Evolutionary conservation across 35 echinoderm and acorn worm genomes (phyloP).

Genomic region (Stichopus chloronotus): DNA sequence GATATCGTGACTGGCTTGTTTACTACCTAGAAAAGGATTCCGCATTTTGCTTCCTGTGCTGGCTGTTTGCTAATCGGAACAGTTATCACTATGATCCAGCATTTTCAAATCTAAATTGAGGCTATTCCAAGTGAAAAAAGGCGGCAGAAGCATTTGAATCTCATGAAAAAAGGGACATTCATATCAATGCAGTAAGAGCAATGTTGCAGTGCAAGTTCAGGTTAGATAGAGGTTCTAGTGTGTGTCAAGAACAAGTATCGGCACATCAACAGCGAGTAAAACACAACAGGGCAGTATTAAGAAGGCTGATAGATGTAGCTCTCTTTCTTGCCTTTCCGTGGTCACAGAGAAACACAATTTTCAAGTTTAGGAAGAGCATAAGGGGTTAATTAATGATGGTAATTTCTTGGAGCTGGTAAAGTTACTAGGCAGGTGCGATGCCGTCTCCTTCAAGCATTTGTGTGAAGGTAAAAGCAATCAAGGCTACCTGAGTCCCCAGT

Average conservation of each 20-base stretch:
- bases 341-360: too few relatives aligned
- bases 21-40: neutral
- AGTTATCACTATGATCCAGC: neutral
- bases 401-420: neutral
- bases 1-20: neutral
- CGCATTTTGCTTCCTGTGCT: too few relatives aligned
- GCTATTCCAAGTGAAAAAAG: too few relatives aligned
- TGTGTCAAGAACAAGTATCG: neutral
- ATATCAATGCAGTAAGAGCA: conserved; percentile 10
- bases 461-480: neutral
- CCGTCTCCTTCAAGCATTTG: neutral
- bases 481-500: too few relatives aligned
- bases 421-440: neutral
- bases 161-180: neutral
- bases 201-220: neutral
- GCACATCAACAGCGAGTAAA: neutral
- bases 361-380: too few relatives aligned
- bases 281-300: neutral
- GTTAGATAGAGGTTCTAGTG: neutral
- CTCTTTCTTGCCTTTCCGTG: neutral
- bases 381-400: neutral
- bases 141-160: too few relatives aligned
- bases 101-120: too few relatives aligned
- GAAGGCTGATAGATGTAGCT: neutral
- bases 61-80: conserved; percentile 1